Percentiles rank a stretch among this genome's conserved stretches.
phyloP scores from a whole-genome alignment of 2,113 vertebrate species.

The Sceloporus undulatus region DNA sequence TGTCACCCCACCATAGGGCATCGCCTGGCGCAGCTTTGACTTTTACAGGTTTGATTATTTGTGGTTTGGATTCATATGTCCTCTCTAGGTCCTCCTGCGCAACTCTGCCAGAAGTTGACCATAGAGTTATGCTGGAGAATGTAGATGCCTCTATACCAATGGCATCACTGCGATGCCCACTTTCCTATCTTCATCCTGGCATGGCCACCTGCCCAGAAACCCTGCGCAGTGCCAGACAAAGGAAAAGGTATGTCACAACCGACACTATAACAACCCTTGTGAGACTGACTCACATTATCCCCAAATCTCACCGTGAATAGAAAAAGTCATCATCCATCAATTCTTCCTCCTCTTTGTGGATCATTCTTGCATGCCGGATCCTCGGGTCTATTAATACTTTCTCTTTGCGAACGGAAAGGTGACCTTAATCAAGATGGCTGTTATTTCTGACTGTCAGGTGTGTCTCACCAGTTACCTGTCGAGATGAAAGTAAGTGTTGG shows the following conservation, averaged over 20 bases:
- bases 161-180: too few relatives aligned
- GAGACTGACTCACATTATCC: background rate
- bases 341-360: background rate
- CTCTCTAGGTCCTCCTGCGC: too few relatives aligned
- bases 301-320: background rate
- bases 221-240: background rate
- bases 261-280: background rate
- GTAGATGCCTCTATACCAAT: too few relatives aligned
- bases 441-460: background rate
- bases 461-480: background rate
- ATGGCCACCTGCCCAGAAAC: background rate
- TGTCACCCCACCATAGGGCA: too few relatives aligned
- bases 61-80: too few relatives aligned
- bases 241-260: background rate
- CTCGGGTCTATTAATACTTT: background rate
- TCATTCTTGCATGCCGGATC: background rate
- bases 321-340: background rate
- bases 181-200: background rate
- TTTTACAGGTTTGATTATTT: too few relatives aligned
- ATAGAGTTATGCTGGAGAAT: too few relatives aligned
- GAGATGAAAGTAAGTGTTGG: background rate
- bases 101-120: too few relatives aligned
- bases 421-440: background rate
- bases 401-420: background rate
- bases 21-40: too few relatives aligned